phyloP scores from a whole-genome alignment of 2,797 vertebrate genomes.

The Crenichthys baileyi region DNA sequence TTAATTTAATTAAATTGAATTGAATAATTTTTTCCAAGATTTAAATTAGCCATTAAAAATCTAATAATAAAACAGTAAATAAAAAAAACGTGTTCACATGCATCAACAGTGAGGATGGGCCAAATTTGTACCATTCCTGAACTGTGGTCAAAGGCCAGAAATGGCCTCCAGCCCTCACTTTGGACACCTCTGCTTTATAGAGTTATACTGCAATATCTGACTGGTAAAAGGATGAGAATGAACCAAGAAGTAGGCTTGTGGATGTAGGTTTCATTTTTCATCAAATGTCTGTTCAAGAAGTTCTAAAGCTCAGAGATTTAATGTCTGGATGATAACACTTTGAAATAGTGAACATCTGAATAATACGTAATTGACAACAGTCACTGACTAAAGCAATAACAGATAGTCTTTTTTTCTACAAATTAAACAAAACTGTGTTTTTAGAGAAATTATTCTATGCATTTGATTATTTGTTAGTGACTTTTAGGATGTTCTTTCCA shows the following conservation, averaged over 20 bases:
- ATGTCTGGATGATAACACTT: constrained; percentile 19
- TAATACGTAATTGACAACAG: constrained; percentile 12
- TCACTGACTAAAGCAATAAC: not conserved
- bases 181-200: not conserved
- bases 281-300: not conserved
- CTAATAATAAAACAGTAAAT: not conserved
- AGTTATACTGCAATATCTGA: constrained; percentile 20
- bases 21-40: too few species aligned
- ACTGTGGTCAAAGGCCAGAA: not conserved
- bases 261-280: not conserved
- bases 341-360: constrained; percentile 19
- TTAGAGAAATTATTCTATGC: constrained; percentile 6
- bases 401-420: constrained; percentile 26
- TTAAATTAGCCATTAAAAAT: not conserved
- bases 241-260: constrained; percentile 1
- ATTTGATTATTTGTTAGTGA: constrained; percentile 12
- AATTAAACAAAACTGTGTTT: constrained; percentile 38
- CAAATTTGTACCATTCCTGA: not conserved
- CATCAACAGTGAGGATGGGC: not conserved
- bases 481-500: constrained; percentile 19
- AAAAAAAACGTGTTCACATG: not conserved
- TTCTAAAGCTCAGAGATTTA: constrained; percentile 8
- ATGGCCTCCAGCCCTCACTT: not conserved
- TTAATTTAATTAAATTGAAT: too few species aligned
- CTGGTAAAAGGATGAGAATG: constrained; percentile 24